Evolutionary conservation across 1,140 invertebrate species (phyloP).

Genomic region (Sycophaga agraensis): DNA sequence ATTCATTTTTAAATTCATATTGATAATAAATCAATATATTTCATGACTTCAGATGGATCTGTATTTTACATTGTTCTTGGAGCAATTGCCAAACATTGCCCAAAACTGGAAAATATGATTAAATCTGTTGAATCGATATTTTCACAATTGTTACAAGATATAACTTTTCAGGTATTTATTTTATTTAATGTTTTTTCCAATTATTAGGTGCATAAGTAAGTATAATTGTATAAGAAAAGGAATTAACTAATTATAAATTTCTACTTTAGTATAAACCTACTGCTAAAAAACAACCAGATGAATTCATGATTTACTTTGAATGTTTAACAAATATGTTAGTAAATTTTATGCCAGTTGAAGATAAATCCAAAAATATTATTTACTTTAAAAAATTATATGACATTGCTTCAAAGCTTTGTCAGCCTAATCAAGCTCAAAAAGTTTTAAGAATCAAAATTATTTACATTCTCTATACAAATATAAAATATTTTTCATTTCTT

Average conservation of each 20-base stretch:
- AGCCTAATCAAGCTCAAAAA: conserved; percentile 16
- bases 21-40: background rate
- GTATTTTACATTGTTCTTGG: conserved; percentile 23
- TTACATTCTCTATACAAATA: conserved; percentile 36
- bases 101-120: conserved; percentile 5
- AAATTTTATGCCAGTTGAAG: conserved; percentile 26
- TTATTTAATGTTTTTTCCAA: too few species aligned
- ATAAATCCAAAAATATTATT: background rate
- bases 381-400: conserved; percentile 25
- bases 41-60: conserved; percentile 15
- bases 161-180: too few species aligned
- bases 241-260: too few species aligned
- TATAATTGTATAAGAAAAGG: too few species aligned
- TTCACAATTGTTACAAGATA: conserved; percentile 25
- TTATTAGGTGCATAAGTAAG: too few species aligned
- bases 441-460: conserved; percentile 31
- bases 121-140: conserved; percentile 27
- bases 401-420: conserved; percentile 27
- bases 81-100: conserved; percentile 31
- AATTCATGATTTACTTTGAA: conserved; percentile 36
- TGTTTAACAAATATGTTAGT: conserved; percentile 35
- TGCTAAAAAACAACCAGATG: conserved; percentile 1
- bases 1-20: background rate
- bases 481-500: conserved; percentile 33
- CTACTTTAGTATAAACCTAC: conserved; percentile 22